These are phyloP conservation scores for Diachrysia chrysitis DNA, from an alignment of 2,888 invertebrate species.

Conservation along the genomic window DNA sequence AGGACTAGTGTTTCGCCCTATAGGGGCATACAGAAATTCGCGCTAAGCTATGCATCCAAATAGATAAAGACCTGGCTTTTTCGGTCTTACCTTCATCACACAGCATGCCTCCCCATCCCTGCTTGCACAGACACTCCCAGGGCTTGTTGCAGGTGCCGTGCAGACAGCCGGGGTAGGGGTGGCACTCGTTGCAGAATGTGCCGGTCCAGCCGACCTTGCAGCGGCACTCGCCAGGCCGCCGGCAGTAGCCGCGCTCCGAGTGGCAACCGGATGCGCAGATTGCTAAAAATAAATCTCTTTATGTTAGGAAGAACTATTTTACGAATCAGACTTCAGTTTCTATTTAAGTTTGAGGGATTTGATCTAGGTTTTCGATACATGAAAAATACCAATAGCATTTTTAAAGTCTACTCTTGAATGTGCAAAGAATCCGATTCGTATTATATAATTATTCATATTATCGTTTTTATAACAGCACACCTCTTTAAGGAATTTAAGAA, in stretches of 20 bases:
- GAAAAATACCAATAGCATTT: too few relatives aligned
- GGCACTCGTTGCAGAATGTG: slow-evolving; percentile 92
- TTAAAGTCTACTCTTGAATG: too few relatives aligned
- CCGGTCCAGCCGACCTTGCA: slow-evolving; percentile 98
- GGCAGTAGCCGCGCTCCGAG: slow-evolving; percentile 95
- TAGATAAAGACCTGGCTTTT: background rate
- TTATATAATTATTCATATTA: too few relatives aligned
- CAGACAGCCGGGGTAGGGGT: slow-evolving; percentile 96
- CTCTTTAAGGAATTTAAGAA: too few relatives aligned
- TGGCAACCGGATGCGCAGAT: slow-evolving; percentile 95
- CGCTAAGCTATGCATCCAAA: too few relatives aligned
- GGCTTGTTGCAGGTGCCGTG: slow-evolving; percentile 95
- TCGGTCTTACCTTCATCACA: slow-evolving; percentile 95
- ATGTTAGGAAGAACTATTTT: too few relatives aligned
- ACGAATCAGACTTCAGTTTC: background rate
- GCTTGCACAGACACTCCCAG: slow-evolving; percentile 96
- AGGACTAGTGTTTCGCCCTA: too few relatives aligned
- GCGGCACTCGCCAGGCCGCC: slow-evolving; percentile 90
- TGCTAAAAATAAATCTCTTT: slow-evolving; percentile 90
- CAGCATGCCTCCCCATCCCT: slow-evolving; percentile 97
- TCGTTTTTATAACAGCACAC: too few relatives aligned
- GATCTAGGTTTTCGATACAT: too few relatives aligned
- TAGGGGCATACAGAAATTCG: too few relatives aligned
- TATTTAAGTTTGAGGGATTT: too few relatives aligned
- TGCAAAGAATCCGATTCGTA: too few relatives aligned